phyloP scores from a whole-genome alignment of 2,888 invertebrate genomes.

The Ophion slaviceki region DNA sequence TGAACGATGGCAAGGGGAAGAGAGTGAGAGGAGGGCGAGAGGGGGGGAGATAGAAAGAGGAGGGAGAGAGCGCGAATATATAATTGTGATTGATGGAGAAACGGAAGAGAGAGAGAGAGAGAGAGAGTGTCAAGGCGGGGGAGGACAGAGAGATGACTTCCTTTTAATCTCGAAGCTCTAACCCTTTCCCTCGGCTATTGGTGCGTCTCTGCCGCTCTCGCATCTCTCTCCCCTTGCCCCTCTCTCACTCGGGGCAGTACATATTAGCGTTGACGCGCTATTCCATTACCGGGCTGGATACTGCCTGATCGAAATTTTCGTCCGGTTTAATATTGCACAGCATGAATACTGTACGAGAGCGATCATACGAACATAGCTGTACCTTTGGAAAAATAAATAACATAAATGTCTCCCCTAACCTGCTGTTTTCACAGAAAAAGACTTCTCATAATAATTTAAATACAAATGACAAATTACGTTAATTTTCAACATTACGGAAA shows the following conservation, averaged over 20 bases:
- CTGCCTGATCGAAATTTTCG: slow-evolving; percentile 47
- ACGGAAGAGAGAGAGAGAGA: slow-evolving; percentile 71
- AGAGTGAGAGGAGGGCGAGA: slow-evolving; percentile 64
- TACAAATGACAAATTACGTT: too few relatives aligned
- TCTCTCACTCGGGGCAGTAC: neutral
- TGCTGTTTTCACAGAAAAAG: too few relatives aligned
- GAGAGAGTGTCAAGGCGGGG: slow-evolving; percentile 14
- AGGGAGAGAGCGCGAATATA: slow-evolving; percentile 79
- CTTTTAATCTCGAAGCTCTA: slow-evolving; percentile 82
- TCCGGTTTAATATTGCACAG: slow-evolving; percentile 4
- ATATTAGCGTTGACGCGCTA: slow-evolving; percentile 72
- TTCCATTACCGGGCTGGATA: slow-evolving; percentile 70
- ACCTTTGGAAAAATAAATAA: neutral
- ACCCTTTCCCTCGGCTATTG: slow-evolving; percentile 80
- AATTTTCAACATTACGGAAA: too few relatives aligned
- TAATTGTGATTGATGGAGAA: slow-evolving; percentile 83
- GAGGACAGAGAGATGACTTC: slow-evolving; percentile 80
- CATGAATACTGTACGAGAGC: neutral
- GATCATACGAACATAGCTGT: neutral
- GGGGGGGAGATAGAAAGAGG: slow-evolving; percentile 74
- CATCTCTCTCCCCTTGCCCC: slow-evolving; percentile 56
- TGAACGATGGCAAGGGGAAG: slow-evolving; percentile 80
- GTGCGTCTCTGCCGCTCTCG: slow-evolving; percentile 68
- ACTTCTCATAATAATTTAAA: too few relatives aligned
- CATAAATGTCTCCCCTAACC: too few relatives aligned